A percentile compares a stretch with the other conserved stretches of the same genome.
Evolutionary conservation across 2,797 vertebrate genomes (phyloP).

Genomic region (Coregonus suidteri): DNA sequence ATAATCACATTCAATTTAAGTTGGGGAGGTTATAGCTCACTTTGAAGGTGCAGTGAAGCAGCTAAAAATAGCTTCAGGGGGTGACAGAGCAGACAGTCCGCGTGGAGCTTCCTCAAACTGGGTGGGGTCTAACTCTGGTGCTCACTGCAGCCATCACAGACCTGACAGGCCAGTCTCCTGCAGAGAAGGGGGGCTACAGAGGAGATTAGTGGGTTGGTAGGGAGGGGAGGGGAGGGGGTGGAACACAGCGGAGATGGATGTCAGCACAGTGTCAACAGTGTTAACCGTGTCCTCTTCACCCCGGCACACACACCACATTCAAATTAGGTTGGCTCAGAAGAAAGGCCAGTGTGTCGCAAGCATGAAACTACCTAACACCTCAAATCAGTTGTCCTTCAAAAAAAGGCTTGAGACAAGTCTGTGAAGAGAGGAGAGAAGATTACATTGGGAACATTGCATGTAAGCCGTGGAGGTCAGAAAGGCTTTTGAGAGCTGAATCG

Average conservation of each 20-base stretch:
- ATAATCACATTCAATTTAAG: conserved; percentile 43
- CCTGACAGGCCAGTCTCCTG: conserved; percentile 59
- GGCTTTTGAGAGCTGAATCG: neutral
- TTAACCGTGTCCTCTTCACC: conserved; percentile 34
- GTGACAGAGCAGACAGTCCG: conserved; percentile 28
- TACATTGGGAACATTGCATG: neutral
- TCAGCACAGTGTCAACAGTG: conserved; percentile 50
- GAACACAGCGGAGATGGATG: conserved; percentile 33
- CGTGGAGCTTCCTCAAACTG: conserved; percentile 3
- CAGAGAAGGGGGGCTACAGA: neutral
- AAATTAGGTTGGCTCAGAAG: neutral
- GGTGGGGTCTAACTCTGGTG: conserved; percentile 46
- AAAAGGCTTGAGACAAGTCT: neutral
- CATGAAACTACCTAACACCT: neutral
- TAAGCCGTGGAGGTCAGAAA: neutral
- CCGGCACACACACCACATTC: conserved; percentile 18
- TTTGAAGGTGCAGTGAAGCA: conserved; percentile 62
- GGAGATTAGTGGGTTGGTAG: conserved; percentile 22
- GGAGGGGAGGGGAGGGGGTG: conserved; percentile 15
- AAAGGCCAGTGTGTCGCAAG: conserved; percentile 23
- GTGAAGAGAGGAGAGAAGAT: neutral
- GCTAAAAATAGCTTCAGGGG: conserved; percentile 70
- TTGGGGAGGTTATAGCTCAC: conserved; percentile 58
- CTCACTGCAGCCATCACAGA: conserved; percentile 49
- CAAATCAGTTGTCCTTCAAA: no score